Evolutionary conservation across 2,113 vertebrate species (phyloP).

Genomic region (Marmota flaviventris): DNA sequence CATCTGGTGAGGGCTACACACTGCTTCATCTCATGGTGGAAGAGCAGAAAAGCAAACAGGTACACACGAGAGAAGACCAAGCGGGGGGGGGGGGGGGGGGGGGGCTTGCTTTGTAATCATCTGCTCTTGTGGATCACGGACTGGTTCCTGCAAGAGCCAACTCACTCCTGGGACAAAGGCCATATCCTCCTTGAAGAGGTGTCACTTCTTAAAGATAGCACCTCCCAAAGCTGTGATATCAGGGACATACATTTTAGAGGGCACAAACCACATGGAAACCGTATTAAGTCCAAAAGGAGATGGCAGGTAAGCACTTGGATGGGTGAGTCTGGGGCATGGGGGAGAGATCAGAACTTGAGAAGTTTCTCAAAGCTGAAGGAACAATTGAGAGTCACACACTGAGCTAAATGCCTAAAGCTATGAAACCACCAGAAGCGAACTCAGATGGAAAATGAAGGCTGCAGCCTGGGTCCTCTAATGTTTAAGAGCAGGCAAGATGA

Average conservation of each 20-base stretch:
- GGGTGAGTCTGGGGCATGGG: not conserved
- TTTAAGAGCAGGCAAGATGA: not conserved
- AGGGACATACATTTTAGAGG: not conserved
- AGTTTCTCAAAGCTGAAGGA: not conserved
- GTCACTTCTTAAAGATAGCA: not conserved
- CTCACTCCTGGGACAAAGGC: not conserved
- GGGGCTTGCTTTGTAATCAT: not conserved
- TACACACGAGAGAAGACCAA: not conserved
- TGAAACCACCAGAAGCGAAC: not conserved
- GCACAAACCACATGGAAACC: not conserved
- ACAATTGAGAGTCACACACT: not conserved
- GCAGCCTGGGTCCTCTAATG: not conserved
- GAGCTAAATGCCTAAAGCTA: not conserved
- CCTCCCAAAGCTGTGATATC: not conserved
- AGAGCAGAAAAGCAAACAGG: not conserved
- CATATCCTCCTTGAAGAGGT: not conserved
- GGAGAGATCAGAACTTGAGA: not conserved
- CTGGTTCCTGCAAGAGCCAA: not conserved
- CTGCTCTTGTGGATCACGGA: no score
- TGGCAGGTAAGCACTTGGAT: not conserved
- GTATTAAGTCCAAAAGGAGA: not conserved
- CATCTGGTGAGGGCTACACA: not conserved
- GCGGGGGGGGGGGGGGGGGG: not conserved
- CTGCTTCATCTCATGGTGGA: not conserved
- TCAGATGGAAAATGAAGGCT: not conserved